Conservation (phyloP, 53 echinoderm and acorn worm genomes). For the Crossaster papposus region DNA sequence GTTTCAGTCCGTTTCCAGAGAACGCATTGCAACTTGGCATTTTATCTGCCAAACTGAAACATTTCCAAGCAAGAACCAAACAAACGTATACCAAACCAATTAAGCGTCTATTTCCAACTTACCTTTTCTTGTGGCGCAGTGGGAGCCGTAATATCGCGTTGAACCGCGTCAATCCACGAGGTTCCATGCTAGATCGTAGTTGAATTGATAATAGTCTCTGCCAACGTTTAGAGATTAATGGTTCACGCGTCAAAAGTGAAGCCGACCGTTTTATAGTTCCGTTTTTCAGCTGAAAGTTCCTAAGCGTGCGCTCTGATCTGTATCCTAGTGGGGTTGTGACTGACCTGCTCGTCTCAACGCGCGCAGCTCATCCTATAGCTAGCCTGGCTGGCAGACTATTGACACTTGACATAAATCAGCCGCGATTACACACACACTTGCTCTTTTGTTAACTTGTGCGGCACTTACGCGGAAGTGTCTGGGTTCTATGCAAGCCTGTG, state of each 20-base stretch:
- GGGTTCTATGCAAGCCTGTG: not conserved
- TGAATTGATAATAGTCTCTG: not conserved
- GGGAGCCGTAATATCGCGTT: conserved; percentile 20
- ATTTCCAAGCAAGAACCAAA: not conserved
- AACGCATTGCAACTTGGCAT: not conserved
- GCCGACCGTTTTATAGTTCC: not conserved
- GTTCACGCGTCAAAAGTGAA: not conserved
- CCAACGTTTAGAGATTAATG: not conserved
- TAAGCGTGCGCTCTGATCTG: not conserved
- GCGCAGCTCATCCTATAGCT: not conserved
- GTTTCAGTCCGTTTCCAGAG: no score
- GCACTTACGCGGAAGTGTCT: not conserved
- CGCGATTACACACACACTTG: not conserved
- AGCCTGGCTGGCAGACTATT: not conserved
- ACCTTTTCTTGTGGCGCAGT: conserved; percentile 42
- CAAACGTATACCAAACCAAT: not conserved
- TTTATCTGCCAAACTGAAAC: not conserved
- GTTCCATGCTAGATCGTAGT: conserved; percentile 3
- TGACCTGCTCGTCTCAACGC: no score
- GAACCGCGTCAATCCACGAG: not conserved
- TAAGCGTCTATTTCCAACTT: conserved; percentile 20
- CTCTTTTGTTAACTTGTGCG: not conserved
- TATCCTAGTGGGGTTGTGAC: no score
- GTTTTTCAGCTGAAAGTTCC: not conserved
- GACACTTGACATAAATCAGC: not conserved